Conservation (phyloP, 2,797 vertebrate genomes). For the Schizothorax lantsangensis region DNA sequence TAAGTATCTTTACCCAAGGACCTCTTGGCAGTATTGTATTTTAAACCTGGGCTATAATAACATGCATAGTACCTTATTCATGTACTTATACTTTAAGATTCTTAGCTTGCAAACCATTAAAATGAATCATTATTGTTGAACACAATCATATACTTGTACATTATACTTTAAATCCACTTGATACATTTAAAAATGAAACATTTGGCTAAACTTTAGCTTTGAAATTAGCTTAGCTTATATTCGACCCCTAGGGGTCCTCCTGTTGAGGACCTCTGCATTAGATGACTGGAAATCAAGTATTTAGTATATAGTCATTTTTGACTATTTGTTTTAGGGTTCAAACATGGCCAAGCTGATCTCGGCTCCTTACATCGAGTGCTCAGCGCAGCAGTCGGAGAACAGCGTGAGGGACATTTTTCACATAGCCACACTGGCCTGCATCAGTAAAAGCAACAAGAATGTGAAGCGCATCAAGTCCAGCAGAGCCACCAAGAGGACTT, state of each 20-base stretch:
- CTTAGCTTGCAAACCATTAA: neutral
- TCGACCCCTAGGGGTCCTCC: neutral
- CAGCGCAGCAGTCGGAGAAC: constrained; percentile 89
- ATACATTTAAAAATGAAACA: neutral
- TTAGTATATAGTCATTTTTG: neutral
- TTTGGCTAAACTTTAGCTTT: neutral
- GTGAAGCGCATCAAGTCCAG: constrained; percentile 87
- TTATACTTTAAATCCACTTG: neutral
- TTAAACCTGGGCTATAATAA: neutral
- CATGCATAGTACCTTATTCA: neutral
- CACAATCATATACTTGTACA: neutral
- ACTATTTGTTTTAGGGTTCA: constrained; percentile 76
- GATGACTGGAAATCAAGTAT: neutral
- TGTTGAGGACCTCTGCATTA: neutral
- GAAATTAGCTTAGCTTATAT: neutral
- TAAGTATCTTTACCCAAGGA: neutral
- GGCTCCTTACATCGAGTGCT: constrained; percentile 89
- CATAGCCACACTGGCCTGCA: constrained; percentile 88
- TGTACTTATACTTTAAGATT: neutral
- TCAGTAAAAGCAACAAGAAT: constrained; percentile 88
- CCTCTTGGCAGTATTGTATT: neutral
- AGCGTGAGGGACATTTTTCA: constrained; percentile 93
- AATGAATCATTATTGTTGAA: neutral
- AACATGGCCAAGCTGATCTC: constrained; percentile 90
- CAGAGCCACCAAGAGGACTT: constrained; percentile 85